Evolutionary conservation across 2,888 invertebrate genomes (phyloP).

Genomic region (Xestoiulus laeticollis): DNA sequence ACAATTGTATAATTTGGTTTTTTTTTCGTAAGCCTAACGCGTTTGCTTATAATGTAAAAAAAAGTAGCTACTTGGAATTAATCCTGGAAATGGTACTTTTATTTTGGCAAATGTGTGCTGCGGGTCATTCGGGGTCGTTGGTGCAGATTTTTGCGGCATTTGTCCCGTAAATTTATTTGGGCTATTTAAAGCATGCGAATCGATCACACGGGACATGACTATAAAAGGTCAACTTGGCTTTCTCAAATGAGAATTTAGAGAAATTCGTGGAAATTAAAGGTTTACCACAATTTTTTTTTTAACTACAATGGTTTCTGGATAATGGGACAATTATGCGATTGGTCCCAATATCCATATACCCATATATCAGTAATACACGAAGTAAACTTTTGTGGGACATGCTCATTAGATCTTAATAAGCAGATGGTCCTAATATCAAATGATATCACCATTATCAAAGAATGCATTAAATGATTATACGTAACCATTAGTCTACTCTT

Average conservation of each 20-base stretch:
- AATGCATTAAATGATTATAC: no score
- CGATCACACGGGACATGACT: neutral
- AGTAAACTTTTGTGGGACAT: no score
- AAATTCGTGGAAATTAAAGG: neutral
- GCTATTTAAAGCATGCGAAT: neutral
- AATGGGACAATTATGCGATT: no score
- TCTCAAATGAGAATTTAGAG: neutral
- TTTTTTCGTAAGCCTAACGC: neutral
- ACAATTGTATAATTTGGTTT: neutral
- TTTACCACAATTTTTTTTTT: no score
- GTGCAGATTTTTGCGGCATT: neutral
- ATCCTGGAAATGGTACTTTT: neutral
- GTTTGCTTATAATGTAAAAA: neutral
- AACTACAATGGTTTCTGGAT: no score
- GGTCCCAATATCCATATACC: no score
- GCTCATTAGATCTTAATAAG: no score
- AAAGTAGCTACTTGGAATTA: neutral
- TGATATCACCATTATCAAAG: no score
- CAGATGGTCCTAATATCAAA: no score
- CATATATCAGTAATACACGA: no score
- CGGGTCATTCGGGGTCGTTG: neutral
- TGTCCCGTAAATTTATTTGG: neutral
- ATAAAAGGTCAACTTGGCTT: neutral
- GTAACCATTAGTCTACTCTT: no score
- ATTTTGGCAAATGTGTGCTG: neutral